phyloP scores from a whole-genome alignment of 2,113 vertebrate species.

The Mola mola region DNA sequence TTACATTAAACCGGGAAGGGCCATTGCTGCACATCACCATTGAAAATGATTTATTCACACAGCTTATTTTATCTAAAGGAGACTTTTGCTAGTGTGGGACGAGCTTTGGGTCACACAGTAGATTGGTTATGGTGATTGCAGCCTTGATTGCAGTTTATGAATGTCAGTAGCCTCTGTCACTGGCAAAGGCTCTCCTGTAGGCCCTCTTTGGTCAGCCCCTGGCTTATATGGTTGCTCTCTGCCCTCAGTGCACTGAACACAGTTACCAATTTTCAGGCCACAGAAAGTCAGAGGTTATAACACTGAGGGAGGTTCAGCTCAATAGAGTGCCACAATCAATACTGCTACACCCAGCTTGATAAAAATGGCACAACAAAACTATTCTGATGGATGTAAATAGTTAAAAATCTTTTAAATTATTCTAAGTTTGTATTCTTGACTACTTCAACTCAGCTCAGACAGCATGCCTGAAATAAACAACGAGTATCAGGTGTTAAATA shows the following conservation, averaged over 20 bases:
- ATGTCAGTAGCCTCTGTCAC: constrained; percentile 29
- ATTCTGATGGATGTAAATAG: no score
- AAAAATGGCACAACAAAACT: not conserved
- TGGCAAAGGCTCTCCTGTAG: constrained; percentile 13
- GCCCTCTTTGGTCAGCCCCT: constrained; percentile 9
- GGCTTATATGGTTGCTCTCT: not conserved
- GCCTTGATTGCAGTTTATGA: constrained; percentile 28
- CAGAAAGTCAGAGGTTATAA: constrained; percentile 6
- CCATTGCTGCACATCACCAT: not conserved
- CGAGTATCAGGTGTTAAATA: no score
- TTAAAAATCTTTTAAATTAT: no score
- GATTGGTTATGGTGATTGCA: constrained; percentile 37
- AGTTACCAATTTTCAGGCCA: not conserved
- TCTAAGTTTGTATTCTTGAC: no score
- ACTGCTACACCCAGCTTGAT: not conserved
- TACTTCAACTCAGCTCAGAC: no score
- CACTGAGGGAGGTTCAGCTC: not conserved
- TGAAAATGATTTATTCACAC: not conserved
- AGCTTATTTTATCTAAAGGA: constrained; percentile 19
- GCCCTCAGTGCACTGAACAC: not conserved
- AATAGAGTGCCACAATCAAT: not conserved
- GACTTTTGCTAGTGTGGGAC: not conserved
- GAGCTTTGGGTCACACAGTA: not conserved
- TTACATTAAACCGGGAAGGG: no score
- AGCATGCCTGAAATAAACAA: no score